Evolutionary conservation across 2,888 invertebrate genomes (phyloP).

Genomic region (Ceraclea dissimilis): DNA sequence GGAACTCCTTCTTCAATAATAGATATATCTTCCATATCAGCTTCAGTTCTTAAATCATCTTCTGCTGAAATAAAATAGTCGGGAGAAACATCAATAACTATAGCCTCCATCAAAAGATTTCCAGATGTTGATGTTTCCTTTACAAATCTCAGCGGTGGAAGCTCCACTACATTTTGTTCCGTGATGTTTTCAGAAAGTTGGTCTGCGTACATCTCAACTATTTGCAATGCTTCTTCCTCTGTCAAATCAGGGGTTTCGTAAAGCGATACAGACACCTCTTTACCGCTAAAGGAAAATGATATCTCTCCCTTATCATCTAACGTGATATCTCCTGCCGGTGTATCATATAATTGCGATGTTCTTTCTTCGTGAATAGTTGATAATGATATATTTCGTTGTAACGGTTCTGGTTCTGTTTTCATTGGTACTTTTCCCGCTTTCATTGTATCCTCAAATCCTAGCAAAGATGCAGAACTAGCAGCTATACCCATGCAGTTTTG

Average conservation of each 20-base stretch:
- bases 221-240: constrained; percentile 85
- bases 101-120: constrained; percentile 83
- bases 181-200: constrained; percentile 81
- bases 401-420: constrained; percentile 40
- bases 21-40: constrained; percentile 79
- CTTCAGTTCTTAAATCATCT: constrained; percentile 78
- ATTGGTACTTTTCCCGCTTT: constrained; percentile 46
- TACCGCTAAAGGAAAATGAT: constrained; percentile 85
- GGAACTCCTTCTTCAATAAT: constrained; percentile 59
- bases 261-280: constrained; percentile 83
- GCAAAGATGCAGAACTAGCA: constrained; percentile 78
- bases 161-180: constrained; percentile 78
- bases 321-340: constrained; percentile 68
- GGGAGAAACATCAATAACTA: constrained; percentile 81
- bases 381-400: constrained; percentile 72
- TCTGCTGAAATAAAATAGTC: constrained; percentile 74
- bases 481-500: constrained; percentile 87
- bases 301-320: constrained; percentile 78
- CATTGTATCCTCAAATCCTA: constrained; percentile 75
- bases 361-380: constrained; percentile 88
- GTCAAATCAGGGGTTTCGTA: constrained; percentile 90
- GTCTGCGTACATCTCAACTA: constrained; percentile 91
- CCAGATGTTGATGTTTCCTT: constrained; percentile 86
- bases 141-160: constrained; percentile 80
- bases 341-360: constrained; percentile 82